phyloP scores from a whole-genome alignment of 2,113 vertebrate genomes.

The Gobius niger region DNA sequence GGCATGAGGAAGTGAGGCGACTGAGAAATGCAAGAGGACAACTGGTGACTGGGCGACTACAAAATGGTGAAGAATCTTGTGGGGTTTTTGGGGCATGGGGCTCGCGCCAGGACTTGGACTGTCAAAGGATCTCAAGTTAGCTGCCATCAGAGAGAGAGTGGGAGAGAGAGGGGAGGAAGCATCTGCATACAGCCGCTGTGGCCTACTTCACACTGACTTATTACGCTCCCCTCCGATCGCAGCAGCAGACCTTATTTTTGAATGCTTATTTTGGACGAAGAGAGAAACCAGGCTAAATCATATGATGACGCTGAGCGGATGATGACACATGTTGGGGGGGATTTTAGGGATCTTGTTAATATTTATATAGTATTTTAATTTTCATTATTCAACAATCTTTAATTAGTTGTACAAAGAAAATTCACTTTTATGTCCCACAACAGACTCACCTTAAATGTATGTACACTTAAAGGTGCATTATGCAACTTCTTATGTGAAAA shows the following conservation, averaged over 20 bases:
- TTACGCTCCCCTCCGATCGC: constrained; percentile 36
- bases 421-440: too few relatives aligned
- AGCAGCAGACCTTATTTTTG: constrained; percentile 53
- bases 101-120: constrained; percentile 27
- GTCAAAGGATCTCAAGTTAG: constrained; percentile 44
- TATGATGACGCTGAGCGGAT: not conserved
- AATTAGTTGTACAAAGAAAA: too few relatives aligned
- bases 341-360: too few relatives aligned
- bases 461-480: too few relatives aligned
- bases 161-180: constrained; percentile 12
- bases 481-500: too few relatives aligned
- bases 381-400: too few relatives aligned
- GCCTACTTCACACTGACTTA: constrained; percentile 70
- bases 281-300: constrained; percentile 7
- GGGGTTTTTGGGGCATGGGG: constrained; percentile 37
- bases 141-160: constrained; percentile 19
- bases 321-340: not conserved
- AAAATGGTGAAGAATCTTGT: constrained; percentile 39
- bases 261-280: constrained; percentile 31
- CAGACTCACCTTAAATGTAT: too few relatives aligned
- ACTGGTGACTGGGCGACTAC: constrained; percentile 28
- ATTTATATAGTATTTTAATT: too few relatives aligned
- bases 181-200: constrained; percentile 62
- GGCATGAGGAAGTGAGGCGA: constrained; percentile 20
- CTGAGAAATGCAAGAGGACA: constrained; percentile 32